Percentiles rank a stretch among this genome's conserved stretches.
Conservation (phyloP, 2,113 vertebrate genomes). For the Macroglossus sobrinus region DNA sequence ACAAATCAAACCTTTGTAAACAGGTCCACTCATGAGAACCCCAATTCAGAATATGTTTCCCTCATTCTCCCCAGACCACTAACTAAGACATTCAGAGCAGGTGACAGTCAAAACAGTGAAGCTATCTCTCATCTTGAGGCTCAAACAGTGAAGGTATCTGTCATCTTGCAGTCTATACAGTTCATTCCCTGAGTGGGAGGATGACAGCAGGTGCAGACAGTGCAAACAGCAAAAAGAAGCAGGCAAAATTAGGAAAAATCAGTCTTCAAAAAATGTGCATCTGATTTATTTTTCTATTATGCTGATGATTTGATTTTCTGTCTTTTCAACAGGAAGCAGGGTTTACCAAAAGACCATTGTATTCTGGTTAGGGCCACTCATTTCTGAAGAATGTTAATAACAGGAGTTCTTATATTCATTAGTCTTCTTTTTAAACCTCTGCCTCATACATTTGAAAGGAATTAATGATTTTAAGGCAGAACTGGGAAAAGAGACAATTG, state of each 20-base stretch:
- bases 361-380: constrained; percentile 44
- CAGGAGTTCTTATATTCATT: constrained; percentile 51
- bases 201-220: constrained; percentile 21
- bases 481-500: constrained; percentile 52
- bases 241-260: background rate
- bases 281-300: constrained; percentile 42
- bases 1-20: background rate
- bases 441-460: constrained; percentile 48
- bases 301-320: constrained; percentile 56
- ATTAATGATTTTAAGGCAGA: constrained; percentile 64
- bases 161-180: background rate
- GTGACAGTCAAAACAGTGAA: background rate
- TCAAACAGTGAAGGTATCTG: background rate
- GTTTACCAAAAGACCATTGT: constrained; percentile 61
- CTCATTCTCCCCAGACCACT: background rate
- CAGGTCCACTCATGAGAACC: background rate
- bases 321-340: constrained; percentile 49
- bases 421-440: constrained; percentile 48
- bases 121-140: background rate
- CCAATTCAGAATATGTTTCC: background rate
- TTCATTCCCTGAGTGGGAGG: background rate
- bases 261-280: constrained; percentile 41
- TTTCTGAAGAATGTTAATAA: constrained; percentile 66
- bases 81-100: background rate
- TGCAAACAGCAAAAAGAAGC: background rate